Evolutionary conservation across 2,888 invertebrate genomes (phyloP), one percentile per base, ranked within the genome.

Genomic region (Drosophila helvetica): DNA sequence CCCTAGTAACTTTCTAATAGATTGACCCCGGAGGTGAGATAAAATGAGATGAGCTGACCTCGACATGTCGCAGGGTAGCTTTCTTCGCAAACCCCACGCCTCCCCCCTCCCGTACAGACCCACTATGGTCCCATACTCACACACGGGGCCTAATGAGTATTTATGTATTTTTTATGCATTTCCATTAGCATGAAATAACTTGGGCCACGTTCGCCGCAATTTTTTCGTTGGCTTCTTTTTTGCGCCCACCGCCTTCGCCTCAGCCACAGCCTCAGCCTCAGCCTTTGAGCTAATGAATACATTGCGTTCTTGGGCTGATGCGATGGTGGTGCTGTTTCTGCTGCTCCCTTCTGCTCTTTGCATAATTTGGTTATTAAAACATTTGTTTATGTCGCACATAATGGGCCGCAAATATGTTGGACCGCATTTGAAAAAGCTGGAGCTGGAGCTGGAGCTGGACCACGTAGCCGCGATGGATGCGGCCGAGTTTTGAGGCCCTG

Each of bases 291-390:
- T 82, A 80, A 86, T 82, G 78, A 82, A 75, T 77, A 59, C 59
- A 67, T 65, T 70, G 70, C 72, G 67, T 64, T 68, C 52, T 42
- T 61, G 38, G 5, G 33, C 33, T 51, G 67, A 50, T 62, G 51
- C 69, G 69, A 38, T 54, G 59, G 30, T 52, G 51, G 10, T 42
- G 22, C 3, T 58, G 19, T 43, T 42, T 27, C 10, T 42, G 45
- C 55, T 47, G 48, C 33, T 42, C 17, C 25, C 47, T 58, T 73
- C 56, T 55, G 67, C 55, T 79, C 68, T 74, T 75, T 72, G 84
- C 84, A 86, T 86, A 83, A 83, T 84, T 84, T 80, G 77, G 75
- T 84, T 86, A 86, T 86, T 86, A 86, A 84, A 80, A 86, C 79
- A 78, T 84, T 84, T 69, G 86, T 86, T 83, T 83, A 86, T 84